A percentile compares a stretch with the other conserved stretches of the same genome.
These are phyloP conservation scores for Pararge aegeria DNA, from an alignment of 1,140 invertebrate genomes.

Conservation along the genomic window DNA sequence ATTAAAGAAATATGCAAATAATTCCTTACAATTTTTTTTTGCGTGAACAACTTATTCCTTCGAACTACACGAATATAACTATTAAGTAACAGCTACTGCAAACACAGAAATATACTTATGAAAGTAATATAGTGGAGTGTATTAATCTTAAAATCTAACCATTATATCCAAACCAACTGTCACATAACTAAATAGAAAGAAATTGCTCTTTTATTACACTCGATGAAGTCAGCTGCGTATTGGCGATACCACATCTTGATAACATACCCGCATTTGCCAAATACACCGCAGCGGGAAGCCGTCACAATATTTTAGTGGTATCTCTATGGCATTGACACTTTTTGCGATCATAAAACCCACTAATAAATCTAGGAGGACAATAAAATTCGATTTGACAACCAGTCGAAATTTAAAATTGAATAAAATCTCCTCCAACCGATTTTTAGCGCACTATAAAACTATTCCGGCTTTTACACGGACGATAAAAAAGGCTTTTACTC, in stretches of 20 bases:
- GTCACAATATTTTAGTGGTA: conserved; percentile 75
- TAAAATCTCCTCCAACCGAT: not conserved
- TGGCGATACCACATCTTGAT: conserved; percentile 61
- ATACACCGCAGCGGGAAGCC: conserved; percentile 69
- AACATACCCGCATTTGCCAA: conserved; percentile 75
- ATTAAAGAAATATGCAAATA: too few species aligned
- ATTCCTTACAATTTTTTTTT: too few species aligned
- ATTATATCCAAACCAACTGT: conserved; percentile 30
- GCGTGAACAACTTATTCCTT: too few species aligned
- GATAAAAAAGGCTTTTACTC: not conserved
- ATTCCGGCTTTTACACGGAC: not conserved
- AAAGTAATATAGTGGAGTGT: not conserved
- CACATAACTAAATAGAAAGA: conserved; percentile 26
- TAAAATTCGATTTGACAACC: conserved; percentile 3
- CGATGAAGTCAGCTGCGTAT: conserved; percentile 55
- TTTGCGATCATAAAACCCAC: conserved; percentile 33
- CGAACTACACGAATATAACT: too few species aligned
- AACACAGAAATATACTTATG: conserved; percentile 9
- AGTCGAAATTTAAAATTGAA: conserved; percentile 6
- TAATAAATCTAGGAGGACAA: conserved; percentile 20
- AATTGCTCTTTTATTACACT: conserved; percentile 39
- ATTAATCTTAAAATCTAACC: conserved; percentile 10
- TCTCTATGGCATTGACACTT: conserved; percentile 35
- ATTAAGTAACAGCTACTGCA: too few species aligned
- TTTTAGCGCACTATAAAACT: not conserved